phyloP scores from a whole-genome alignment of 2,888 invertebrate genomes.

The Parnassius apollo region DNA sequence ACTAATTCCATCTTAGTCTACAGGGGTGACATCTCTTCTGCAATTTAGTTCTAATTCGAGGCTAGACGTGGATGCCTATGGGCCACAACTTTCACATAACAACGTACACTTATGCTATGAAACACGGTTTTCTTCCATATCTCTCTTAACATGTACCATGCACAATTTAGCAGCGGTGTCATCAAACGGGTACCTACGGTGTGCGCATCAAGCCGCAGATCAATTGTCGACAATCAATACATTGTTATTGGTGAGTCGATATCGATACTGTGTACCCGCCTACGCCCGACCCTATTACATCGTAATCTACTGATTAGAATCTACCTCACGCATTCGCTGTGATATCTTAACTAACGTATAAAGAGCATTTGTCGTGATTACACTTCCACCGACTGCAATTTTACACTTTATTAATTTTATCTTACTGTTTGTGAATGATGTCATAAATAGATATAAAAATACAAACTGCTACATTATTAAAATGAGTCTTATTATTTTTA shows the following conservation, averaged over 20 bases:
- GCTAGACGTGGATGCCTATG: no score
- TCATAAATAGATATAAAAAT: slow-evolving; percentile 14
- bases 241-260: slow-evolving; percentile 27
- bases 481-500: no score
- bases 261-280: slow-evolving; percentile 41
- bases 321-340: slow-evolving; percentile 38
- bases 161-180: slow-evolving; percentile 42
- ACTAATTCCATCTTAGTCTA: no score
- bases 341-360: slow-evolving; percentile 26
- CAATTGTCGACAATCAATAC: slow-evolving; percentile 66
- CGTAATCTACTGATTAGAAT: slow-evolving; percentile 71
- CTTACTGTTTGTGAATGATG: slow-evolving; percentile 13
- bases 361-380: slow-evolving; percentile 54
- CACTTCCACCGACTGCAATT: slow-evolving; percentile 51
- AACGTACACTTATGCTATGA: no score
- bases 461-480: not conserved
- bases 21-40: no score
- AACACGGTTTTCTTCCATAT: no score
- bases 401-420: slow-evolving; percentile 27
- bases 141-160: not conserved
- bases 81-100: no score
- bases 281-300: slow-evolving; percentile 64
- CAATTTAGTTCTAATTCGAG: no score
- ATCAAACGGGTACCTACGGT: slow-evolving; percentile 40
- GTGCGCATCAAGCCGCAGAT: slow-evolving; percentile 46